These are phyloP conservation scores for Drosophila affinis DNA, from an alignment of 2,888 invertebrate genomes.

Conservation along the genomic window DNA sequence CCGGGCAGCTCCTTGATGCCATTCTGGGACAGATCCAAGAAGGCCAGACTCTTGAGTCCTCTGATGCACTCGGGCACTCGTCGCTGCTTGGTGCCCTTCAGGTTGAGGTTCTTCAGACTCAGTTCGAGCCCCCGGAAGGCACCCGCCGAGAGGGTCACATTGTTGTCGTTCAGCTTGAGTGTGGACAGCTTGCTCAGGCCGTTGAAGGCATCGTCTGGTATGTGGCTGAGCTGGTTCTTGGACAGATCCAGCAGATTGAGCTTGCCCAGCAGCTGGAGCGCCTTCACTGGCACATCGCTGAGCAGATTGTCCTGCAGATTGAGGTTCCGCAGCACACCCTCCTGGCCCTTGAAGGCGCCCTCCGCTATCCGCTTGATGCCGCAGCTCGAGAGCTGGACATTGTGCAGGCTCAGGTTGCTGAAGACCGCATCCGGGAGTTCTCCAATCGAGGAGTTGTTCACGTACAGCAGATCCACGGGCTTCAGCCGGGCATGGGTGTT, in stretches of 20 bases:
- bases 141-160: constrained; percentile 88
- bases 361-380: constrained; percentile 88
- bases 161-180: constrained; percentile 94
- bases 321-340: constrained; percentile 90
- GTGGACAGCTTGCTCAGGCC: constrained; percentile 90
- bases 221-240: constrained; percentile 89
- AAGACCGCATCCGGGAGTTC: constrained; percentile 88
- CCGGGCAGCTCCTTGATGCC: constrained; percentile 92
- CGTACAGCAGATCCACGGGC: constrained; percentile 92
- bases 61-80: constrained; percentile 91
- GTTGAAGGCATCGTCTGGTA: constrained; percentile 90
- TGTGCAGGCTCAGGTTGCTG: constrained; percentile 89
- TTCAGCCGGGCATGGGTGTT: constrained; percentile 88
- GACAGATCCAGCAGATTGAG: constrained; percentile 93
- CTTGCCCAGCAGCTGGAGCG: constrained; percentile 88
- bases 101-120: constrained; percentile 93
- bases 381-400: constrained; percentile 93
- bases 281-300: constrained; percentile 90
- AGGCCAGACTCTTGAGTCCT: constrained; percentile 91
- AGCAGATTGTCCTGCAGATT: constrained; percentile 94
- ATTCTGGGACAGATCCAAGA: constrained; percentile 95
- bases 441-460: constrained; percentile 93
- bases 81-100: constrained; percentile 93
- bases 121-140: constrained; percentile 92
- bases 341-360: constrained; percentile 93